Percentiles rank a stretch among this genome's conserved stretches.
These are phyloP conservation scores for Lacerta bilineata DNA, from an alignment of 2,797 vertebrate species.

Conservation along the genomic window DNA sequence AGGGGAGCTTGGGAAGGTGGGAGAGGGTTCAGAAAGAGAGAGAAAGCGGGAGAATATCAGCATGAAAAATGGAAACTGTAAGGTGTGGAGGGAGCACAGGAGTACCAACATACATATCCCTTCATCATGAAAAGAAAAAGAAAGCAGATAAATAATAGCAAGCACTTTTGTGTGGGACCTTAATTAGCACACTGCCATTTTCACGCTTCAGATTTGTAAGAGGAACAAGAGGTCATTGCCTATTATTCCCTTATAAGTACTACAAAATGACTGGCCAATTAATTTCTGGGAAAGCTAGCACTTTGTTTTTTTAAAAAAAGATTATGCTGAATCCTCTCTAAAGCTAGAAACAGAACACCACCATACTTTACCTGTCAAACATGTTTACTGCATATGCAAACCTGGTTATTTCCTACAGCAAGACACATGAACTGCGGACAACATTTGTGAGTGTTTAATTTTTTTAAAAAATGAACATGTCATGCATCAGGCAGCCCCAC, in stretches of 20 bases:
- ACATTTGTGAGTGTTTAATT: not conserved
- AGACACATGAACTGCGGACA: not conserved
- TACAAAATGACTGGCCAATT: not conserved
- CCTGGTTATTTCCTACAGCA: not conserved
- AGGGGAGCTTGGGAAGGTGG: not conserved
- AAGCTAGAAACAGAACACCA: not conserved
- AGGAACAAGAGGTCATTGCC: not conserved
- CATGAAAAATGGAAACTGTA: not conserved
- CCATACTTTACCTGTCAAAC: not conserved
- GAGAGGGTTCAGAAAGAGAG: conserved; percentile 1
- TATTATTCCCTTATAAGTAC: not conserved
- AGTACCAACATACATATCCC: not conserved
- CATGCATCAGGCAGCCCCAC: not conserved
- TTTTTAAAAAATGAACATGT: not conserved
- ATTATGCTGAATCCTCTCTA: not conserved
- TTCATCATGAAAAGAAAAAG: not conserved
- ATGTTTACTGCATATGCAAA: not conserved
- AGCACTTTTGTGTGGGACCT: not conserved
- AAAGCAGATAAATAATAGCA: not conserved
- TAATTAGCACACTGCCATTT: not conserved
- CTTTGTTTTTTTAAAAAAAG: not conserved
- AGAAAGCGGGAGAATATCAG: not conserved
- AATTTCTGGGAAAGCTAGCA: not conserved
- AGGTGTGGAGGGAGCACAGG: not conserved
- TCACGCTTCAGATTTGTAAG: not conserved